phyloP scores from a whole-genome alignment of 2,888 invertebrate genomes.

The Sthenelais limicola region DNA sequence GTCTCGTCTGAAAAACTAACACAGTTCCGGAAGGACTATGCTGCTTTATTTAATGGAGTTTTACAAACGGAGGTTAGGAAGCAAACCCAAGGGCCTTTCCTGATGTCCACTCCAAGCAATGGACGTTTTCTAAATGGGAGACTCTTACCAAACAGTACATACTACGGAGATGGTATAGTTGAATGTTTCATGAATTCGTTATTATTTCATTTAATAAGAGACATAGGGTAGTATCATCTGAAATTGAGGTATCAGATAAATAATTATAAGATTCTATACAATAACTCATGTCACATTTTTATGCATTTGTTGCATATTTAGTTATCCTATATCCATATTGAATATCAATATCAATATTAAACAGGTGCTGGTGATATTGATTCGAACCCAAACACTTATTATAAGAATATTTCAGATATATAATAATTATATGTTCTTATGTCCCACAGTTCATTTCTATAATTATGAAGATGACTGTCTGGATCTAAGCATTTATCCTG shows the following conservation, averaged over 20 bases:
- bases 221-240: no score
- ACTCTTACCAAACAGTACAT: conserved; percentile 79
- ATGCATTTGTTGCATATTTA: no score
- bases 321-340: neutral
- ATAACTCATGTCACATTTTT: neutral
- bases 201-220: neutral
- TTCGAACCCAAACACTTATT: neutral
- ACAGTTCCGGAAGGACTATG: conserved; percentile 79
- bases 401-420: no score
- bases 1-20: no score
- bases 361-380: neutral
- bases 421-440: neutral
- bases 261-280: neutral
- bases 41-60: conserved; percentile 85
- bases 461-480: conserved; percentile 87
- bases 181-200: neutral
- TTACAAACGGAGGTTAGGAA: conserved; percentile 78
- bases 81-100: conserved; percentile 77
- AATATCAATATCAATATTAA: neutral
- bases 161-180: conserved; percentile 84
- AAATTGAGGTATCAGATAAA: no score
- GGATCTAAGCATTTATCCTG: conserved; percentile 83
- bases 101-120: conserved; percentile 88
- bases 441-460: conserved; percentile 84
- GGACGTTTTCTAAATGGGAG: conserved; percentile 74